Conservation (phyloP, 2,113 vertebrate species). For the Galemys pyrenaicus region DNA sequence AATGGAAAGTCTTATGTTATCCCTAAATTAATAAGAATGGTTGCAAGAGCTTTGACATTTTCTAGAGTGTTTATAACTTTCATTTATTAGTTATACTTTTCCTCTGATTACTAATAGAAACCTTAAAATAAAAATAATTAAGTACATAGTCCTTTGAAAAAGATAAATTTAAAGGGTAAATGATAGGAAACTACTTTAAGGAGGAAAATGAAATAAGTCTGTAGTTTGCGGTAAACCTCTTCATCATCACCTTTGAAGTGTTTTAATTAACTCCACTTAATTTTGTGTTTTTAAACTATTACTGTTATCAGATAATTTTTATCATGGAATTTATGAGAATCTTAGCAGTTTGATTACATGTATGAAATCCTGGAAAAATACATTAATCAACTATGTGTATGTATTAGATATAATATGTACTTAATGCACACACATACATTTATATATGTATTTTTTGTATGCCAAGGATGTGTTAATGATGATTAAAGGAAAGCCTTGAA, state of each 20-base stretch:
- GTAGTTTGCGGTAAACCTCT: neutral
- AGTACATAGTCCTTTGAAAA: neutral
- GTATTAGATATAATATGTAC: too few species aligned
- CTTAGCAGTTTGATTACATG: neutral
- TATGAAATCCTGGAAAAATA: neutral
- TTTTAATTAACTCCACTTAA: neutral
- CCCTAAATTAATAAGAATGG: neutral
- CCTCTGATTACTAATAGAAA: neutral
- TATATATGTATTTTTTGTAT: too few species aligned
- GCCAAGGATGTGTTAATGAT: neutral
- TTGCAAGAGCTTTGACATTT: neutral
- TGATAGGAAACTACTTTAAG: neutral
- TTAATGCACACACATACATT: too few species aligned
- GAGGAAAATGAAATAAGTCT: neutral
- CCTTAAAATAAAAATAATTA: slow-evolving; percentile 4
- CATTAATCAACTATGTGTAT: neutral
- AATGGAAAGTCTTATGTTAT: neutral
- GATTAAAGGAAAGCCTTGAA: neutral
- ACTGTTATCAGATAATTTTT: neutral
- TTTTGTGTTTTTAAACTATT: neutral
- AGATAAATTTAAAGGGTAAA: neutral
- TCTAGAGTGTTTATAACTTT: neutral
- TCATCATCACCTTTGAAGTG: neutral
- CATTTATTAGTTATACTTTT: neutral
- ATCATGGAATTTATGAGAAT: neutral